Percentiles rank a stretch among this genome's conserved stretches.
phyloP scores from a whole-genome alignment of 53 echinoderm and acorn worm species.

The Echinarachnius parma region DNA sequence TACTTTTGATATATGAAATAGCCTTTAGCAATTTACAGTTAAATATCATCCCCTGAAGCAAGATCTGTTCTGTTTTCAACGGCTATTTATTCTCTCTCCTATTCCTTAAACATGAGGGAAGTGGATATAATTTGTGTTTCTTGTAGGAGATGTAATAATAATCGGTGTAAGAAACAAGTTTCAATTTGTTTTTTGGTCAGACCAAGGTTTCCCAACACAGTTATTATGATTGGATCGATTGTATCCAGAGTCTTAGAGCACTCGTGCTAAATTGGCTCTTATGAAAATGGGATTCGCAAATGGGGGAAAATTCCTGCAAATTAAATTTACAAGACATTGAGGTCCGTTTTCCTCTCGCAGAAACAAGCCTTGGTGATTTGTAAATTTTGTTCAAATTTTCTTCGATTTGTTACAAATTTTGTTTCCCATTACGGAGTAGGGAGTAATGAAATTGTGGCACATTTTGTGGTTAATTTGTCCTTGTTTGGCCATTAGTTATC shows the following conservation, averaged over 20 bases:
- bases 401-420: too few relatives aligned
- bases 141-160: not conserved
- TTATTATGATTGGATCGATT: too few relatives aligned
- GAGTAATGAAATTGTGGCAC: too few relatives aligned
- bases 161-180: slow-evolving; percentile 3
- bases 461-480: too few relatives aligned
- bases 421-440: too few relatives aligned
- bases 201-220: not conserved
- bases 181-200: slow-evolving; percentile 26
- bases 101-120: not conserved
- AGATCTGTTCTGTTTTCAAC: not conserved
- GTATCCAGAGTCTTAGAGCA: too few relatives aligned
- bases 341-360: slow-evolving; percentile 6
- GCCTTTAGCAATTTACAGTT: too few relatives aligned
- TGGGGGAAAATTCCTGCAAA: slow-evolving; percentile 3
- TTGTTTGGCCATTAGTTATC: too few relatives aligned
- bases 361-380: slow-evolving; percentile 5
- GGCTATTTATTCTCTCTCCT: not conserved
- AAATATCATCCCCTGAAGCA: not conserved
- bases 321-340: slow-evolving; percentile 13
- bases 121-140: not conserved
- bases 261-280: not conserved
- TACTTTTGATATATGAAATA: too few relatives aligned
- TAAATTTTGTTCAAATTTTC: not conserved
- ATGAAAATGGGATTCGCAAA: slow-evolving; percentile 8